Conservation (phyloP, 1,140 invertebrate genomes). For the Eurosta solidaginis region DNA sequence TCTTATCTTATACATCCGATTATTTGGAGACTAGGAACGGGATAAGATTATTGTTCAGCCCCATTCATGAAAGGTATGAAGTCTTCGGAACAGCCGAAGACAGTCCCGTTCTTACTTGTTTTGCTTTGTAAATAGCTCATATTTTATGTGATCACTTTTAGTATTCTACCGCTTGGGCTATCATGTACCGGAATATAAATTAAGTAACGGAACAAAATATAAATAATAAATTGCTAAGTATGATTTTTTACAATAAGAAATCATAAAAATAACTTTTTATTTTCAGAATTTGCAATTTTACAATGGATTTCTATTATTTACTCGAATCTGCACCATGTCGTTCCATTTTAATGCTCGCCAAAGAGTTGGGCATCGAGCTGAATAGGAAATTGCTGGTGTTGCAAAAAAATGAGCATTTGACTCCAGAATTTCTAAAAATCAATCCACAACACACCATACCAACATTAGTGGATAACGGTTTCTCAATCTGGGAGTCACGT, state of each 20-base stretch:
- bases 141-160: not conserved
- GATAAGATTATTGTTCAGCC: too few species aligned
- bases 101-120: not conserved
- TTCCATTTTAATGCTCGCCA: conserved; percentile 70
- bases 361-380: conserved; percentile 72
- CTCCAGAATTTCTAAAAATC: conserved; percentile 73
- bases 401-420: conserved; percentile 68
- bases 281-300: not conserved
- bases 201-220: not conserved
- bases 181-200: not conserved
- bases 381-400: conserved; percentile 73
- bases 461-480: conserved; percentile 71
- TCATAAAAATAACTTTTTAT: not conserved
- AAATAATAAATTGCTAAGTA: not conserved
- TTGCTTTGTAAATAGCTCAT: not conserved
- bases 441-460: conserved; percentile 68
- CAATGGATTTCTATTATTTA: conserved; percentile 68
- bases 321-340: conserved; percentile 74
- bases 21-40: too few species aligned
- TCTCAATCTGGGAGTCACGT: conserved; percentile 71
- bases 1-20: too few species aligned
- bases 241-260: not conserved
- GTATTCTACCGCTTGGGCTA: not conserved
- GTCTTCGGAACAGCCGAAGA: too few species aligned
- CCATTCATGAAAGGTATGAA: too few species aligned